A percentile compares a stretch with the other conserved stretches of the same genome.
Evolutionary conservation across 1,140 invertebrate species (phyloP).

Genomic region (Zelostemma sp.): DNA sequence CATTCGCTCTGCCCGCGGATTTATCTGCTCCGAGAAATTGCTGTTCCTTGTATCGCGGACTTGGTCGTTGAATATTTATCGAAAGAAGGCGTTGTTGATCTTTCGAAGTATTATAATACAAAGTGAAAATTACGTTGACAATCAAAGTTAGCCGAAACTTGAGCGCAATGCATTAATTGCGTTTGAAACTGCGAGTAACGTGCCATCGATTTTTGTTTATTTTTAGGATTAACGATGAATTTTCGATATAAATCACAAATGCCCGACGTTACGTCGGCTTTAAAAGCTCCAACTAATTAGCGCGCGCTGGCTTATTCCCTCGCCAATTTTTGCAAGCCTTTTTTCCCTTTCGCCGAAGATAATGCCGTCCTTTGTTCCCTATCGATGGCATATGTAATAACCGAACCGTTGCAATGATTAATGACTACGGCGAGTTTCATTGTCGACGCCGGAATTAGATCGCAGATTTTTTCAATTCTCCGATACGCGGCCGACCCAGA

Average conservation of each 20-base stretch:
- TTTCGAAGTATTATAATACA: neutral
- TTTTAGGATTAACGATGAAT: too few species aligned
- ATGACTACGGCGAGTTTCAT: conserved; percentile 19
- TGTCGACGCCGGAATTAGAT: conserved; percentile 27
- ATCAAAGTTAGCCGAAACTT: neutral
- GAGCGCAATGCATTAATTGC: too few species aligned
- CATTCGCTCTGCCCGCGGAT: conserved; percentile 19
- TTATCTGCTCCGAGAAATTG: conserved; percentile 21
- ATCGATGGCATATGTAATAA: conserved; percentile 38
- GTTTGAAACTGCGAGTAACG: too few species aligned
- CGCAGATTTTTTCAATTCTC: conserved; percentile 20
- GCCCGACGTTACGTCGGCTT: neutral
- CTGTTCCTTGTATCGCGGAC: conserved; percentile 12
- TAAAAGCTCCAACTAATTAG: conserved; percentile 28
- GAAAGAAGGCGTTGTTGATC: conserved; percentile 12
- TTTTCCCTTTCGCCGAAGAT: conserved; percentile 11
- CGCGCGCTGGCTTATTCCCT: conserved; percentile 19
- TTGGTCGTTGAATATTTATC: conserved; percentile 28
- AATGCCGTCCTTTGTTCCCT: conserved; percentile 19
- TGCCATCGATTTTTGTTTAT: too few species aligned
- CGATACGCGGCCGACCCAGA: conserved; percentile 4
- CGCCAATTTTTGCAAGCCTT: conserved; percentile 12
- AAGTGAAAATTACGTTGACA: neutral
- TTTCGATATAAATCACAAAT: too few species aligned
- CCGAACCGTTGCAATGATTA: conserved; percentile 33